Evolutionary conservation across 2,888 invertebrate species (phyloP), one percentile per base, ranked within the genome.

Genomic region (Cynaeus angustus): DNA sequence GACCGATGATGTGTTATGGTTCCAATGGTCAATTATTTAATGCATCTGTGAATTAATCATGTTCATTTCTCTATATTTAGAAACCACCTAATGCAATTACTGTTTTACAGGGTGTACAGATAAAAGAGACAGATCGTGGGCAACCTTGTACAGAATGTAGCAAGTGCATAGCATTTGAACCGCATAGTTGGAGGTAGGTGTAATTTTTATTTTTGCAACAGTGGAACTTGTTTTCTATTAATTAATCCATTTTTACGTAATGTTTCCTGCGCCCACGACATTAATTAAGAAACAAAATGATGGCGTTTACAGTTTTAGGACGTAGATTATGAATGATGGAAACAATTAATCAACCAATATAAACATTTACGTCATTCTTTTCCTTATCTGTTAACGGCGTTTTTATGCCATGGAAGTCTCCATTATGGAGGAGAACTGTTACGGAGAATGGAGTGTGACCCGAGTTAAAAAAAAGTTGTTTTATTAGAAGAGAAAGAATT

Each of bases 161-260:
- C 66, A 92, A 94, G 79, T 96, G 96, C 83, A 89, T 76, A 58
- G 74, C 96, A 52, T 97, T 94, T 85, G 89, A 90, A 68, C 90
- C 92, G 64, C 96, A 97, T 84, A 87, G 89, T 77, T 97, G 96
- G 96, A 92, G 96, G 96, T 96, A 86, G 90, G 93, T 88, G 66
- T 66, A 46, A 59, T 58, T 66, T 66, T 66, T 66, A 56, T 28
- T 66, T 56, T 66, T 53, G 33, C n/a, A 9, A 12, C 12, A 38
- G 41, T 16, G n/a, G 45, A 26, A 38, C 30, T 33, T 30, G 53
- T 43, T 67, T 43, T 14, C n/a, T 61, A 46, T 61, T 61, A 46
- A 43, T 58, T 46, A 33, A 58, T 58, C 43, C 41, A 26, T 59
- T 59, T 59, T 59, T 46, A 45, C 46, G 16, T 46, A 59, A 59